Base-by-base conservation (phyloP, 1,140 invertebrate species). In the Coboldia fuscipes region DNA sequence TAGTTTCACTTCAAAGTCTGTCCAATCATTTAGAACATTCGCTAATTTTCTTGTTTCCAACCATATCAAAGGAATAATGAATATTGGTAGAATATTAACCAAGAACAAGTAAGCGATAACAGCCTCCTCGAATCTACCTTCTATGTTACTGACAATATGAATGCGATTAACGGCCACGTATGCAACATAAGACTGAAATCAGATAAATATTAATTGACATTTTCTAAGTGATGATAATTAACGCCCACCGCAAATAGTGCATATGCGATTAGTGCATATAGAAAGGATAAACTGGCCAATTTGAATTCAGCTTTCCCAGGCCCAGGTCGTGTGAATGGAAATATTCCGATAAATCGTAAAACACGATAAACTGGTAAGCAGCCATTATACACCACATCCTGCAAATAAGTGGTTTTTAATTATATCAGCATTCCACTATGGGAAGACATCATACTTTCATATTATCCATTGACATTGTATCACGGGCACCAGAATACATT, bases 41-140 rank as follows among this genome's bases (percentile, higher is more conserved):
- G 65, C 66, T 36, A 70, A 62, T 50, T 69, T 68, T 27, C 53
- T 51, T 3, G 66, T 64, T 41, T 72, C 70, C 41, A 63, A 68
- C 64, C 68, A 71, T 19, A 68, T 41, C 27, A 74, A 57, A 0
- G 68, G 68, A 34, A 70, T 58, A 0, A 62, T 49, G 12, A 65
- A 48, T 43, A 70, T 61, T 0, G 70, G 70, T 35, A 72, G 56
- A 19, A 74, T 56, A 45, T 72, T 72, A 0, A 72, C 63, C 3
- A 68, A 63, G 43, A 74, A 74, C 2, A 74, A 47, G 45, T 74
- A 74, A 34, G 68, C 68, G 40, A 74, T 72, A 2, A 72, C 70
- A 2, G 68, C 69, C 48, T 74, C 70, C 43, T 72, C 70, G 38
- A 74, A 74, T 33, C 65, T 62, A 0, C 68, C 68, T 42, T 70